Conservation (phyloP, 2,888 invertebrate genomes). For the Nemapogon koenigi region DNA sequence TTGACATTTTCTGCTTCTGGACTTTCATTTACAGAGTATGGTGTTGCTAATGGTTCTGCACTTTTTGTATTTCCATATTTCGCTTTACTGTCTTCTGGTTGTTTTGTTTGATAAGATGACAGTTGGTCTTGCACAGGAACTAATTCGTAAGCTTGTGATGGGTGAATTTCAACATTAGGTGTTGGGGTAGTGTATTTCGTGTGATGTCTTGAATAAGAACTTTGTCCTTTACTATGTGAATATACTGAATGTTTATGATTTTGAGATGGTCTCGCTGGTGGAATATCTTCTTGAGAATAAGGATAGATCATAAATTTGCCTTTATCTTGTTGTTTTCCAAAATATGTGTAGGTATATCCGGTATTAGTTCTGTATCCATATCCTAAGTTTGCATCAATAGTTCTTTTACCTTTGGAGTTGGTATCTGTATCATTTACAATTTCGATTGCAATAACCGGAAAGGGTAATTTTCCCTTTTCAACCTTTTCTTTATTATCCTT, state of each 20-base stretch:
- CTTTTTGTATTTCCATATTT: conserved; percentile 30
- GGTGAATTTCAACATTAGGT: conserved; percentile 61
- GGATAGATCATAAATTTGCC: conserved; percentile 72
- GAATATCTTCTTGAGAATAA: conserved; percentile 72
- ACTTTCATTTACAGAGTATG: conserved; percentile 16
- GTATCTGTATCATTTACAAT: conserved; percentile 64
- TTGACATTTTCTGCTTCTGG: conserved; percentile 12
- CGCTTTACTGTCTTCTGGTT: conserved; percentile 33
- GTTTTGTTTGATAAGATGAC: conserved; percentile 34
- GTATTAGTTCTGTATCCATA: conserved; percentile 68
- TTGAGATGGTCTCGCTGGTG: conserved; percentile 24
- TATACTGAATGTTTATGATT: conserved; percentile 15
- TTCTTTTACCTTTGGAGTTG: conserved; percentile 68
- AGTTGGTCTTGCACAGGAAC: conserved; percentile 35
- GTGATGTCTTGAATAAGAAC: conserved; percentile 14
- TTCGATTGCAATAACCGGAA: conserved; percentile 67
- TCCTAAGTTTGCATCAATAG: conserved; percentile 75
- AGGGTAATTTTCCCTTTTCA: conserved; percentile 24
- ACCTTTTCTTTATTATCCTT: conserved; percentile 15
- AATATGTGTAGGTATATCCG: conserved; percentile 55
- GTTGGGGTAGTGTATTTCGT: conserved; percentile 23
- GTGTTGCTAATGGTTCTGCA: conserved; percentile 27
- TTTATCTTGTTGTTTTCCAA: conserved; percentile 51
- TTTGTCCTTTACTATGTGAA: conserved; percentile 5
- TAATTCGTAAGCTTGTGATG: conserved; percentile 62